phyloP scores from a whole-genome alignment of 2,888 invertebrate species.

The Allacma fusca region DNA sequence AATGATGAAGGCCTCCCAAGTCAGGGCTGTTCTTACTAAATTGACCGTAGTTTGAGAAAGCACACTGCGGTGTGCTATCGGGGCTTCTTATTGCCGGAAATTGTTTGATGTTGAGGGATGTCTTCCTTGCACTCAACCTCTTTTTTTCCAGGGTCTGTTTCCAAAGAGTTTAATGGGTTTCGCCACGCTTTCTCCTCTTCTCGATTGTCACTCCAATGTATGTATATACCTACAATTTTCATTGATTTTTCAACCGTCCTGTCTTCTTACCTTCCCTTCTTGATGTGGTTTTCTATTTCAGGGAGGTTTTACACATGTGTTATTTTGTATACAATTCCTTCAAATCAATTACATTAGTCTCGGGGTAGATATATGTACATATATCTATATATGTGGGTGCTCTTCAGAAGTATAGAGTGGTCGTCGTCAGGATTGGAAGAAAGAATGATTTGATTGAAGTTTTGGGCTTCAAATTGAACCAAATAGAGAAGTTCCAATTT shows the following conservation, averaged over 20 bases:
- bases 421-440: no score
- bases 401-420: no score
- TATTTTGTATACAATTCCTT: no score
- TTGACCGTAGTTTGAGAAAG: background rate
- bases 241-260: background rate
- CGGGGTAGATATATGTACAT: no score
- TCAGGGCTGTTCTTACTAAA: background rate
- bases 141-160: background rate
- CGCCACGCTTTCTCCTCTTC: background rate
- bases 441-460: no score
- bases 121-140: background rate
- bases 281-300: background rate
- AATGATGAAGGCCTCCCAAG: background rate
- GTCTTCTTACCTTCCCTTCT: background rate
- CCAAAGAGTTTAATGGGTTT: background rate
- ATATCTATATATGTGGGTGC: no score
- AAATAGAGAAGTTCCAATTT: no score
- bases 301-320: no score
- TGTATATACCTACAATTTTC: background rate
- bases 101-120: slow-evolving; percentile 1
- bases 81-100: background rate
- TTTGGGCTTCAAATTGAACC: no score
- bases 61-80: background rate
- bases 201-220: no score
- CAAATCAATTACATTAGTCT: no score